A percentile compares a stretch with the other conserved stretches of the same genome.
Conservation (phyloP, 2,888 invertebrate genomes). For the Odontocolon sp. region DNA sequence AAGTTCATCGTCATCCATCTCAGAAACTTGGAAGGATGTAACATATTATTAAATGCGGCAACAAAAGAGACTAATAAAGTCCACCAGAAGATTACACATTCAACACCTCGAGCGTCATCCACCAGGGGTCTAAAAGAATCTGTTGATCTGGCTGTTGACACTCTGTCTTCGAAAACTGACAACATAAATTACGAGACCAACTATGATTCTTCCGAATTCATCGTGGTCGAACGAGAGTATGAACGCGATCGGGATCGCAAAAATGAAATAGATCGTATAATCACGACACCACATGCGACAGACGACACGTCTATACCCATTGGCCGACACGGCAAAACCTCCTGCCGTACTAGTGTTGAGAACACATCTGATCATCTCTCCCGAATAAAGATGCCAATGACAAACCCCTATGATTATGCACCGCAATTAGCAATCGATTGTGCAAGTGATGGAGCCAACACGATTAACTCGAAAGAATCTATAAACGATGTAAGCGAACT, state of each 20-base stretch:
- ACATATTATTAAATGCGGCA: constrained; percentile 45
- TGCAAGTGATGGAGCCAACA: neutral
- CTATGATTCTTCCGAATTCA: neutral
- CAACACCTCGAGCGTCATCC: neutral
- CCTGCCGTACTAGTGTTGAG: too few relatives aligned
- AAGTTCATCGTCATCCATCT: constrained; percentile 54
- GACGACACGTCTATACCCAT: too few relatives aligned
- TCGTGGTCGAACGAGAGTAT: too few relatives aligned
- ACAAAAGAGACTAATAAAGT: neutral
- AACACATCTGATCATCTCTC: too few relatives aligned
- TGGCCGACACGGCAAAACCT: too few relatives aligned
- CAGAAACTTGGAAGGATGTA: constrained; percentile 37
- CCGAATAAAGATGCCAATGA: too few relatives aligned
- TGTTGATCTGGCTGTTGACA: neutral
- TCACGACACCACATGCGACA: too few relatives aligned
- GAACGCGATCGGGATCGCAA: too few relatives aligned
- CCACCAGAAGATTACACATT: neutral
- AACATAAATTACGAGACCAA: neutral
- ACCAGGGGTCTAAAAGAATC: neutral
- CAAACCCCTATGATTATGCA: too few relatives aligned
- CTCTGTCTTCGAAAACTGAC: neutral
- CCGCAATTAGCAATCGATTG: neutral
- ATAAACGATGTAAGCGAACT: neutral
- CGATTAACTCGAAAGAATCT: neutral
- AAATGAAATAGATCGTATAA: too few relatives aligned